Base-by-base conservation (phyloP, 2,797 vertebrate species). In the Esox masquinongy region DNA sequence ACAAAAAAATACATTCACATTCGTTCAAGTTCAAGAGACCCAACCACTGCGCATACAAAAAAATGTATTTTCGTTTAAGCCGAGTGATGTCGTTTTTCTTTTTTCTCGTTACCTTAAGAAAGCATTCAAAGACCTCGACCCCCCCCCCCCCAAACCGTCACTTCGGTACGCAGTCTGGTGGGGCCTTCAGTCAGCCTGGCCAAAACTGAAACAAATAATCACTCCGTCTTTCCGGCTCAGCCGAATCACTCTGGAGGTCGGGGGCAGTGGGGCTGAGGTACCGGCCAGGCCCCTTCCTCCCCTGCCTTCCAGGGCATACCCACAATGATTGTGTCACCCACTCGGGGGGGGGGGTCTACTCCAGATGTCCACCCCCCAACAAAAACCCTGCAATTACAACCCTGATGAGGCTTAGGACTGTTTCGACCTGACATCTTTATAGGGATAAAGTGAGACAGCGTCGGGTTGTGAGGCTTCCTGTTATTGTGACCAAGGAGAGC, bases 291-390 rank as follows among this genome's bases (percentile, higher is more conserved):
- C 50, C 56, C 4, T 61, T 24, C 56, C n/a, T 59, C 9, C n/a
- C n/a, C 77, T 15, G 12, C 43, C 24, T 24, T 24, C 49, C 26
- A 31, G 49, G 51, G 3, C 51, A 53, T 31, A 59, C 71, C 31
- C 80, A 79, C 78, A 80, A 77, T 82, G 85, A 84, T 84, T 83
- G 80, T 78, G 81, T 82, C 82, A 84, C 79, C 74, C 83, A 80
- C 81, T 82, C 78, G 77, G 83, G 81, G 83, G 39, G 39, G 29
- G 29, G 29, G 29, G 29, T 81, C 78, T 84, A 79, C 83, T 80
- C 74, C 67, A 74, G 78, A 70, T 78, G 83, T 83, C 73, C 26
- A 75, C 71, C 47, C 15, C 73, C 43, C 9, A 47, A 11, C 9
- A 72, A 84, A 75, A 63, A 74, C 67, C 74, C 74, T 22, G 68